Percentiles rank a stretch among this genome's conserved stretches.
phyloP scores from a whole-genome alignment of 2,113 vertebrate species.

The Scopus umbretta region DNA sequence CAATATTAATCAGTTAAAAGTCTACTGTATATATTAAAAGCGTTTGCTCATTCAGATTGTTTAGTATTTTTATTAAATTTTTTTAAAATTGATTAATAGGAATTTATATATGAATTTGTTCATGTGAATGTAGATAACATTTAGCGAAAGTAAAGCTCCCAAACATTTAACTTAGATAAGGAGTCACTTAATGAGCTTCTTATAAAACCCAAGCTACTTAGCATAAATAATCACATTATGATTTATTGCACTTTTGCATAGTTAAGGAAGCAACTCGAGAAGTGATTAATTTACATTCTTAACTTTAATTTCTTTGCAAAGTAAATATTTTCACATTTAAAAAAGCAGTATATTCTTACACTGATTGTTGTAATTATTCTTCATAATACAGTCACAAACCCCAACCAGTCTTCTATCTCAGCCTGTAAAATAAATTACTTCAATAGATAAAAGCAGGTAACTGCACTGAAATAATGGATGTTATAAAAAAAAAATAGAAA shows the following conservation, averaged over 20 bases:
- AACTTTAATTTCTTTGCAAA: neutral
- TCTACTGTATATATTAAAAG: neutral
- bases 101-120: conserved; percentile 36
- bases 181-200: conserved; percentile 11
- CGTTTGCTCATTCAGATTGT: neutral
- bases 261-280: neutral
- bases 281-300: neutral
- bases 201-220: conserved; percentile 25
- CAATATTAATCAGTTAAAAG: conserved; percentile 2
- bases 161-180: conserved; percentile 35
- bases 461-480: neutral
- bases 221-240: conserved; percentile 37
- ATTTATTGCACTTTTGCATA: conserved; percentile 1
- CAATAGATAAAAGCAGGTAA: neutral
- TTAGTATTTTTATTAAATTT: conserved; percentile 26
- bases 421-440: neutral
- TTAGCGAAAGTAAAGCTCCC: conserved; percentile 9
- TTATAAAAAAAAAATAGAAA: neutral
- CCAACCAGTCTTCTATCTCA: neutral
- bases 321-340: conserved; percentile 11
- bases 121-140: conserved; percentile 6
- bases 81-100: conserved; percentile 22
- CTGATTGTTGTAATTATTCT: neutral
- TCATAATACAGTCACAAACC: neutral
- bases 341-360: neutral